Conservation (phyloP, 1,140 invertebrate species). For the Plodia interpunctella region DNA sequence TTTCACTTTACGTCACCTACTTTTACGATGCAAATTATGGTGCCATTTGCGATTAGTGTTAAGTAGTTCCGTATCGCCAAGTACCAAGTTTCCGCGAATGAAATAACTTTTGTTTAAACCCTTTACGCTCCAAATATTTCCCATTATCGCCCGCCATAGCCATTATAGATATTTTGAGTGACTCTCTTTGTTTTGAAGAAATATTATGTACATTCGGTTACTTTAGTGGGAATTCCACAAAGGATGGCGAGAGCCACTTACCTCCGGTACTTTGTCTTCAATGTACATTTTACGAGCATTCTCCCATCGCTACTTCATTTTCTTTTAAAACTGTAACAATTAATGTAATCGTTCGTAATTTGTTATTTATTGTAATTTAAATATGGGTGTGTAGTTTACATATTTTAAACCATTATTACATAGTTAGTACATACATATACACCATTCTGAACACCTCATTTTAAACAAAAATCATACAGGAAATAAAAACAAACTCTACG, state of each 20-base stretch:
- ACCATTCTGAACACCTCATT: background rate
- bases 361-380: background rate
- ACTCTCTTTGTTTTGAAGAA: background rate
- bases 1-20: no score
- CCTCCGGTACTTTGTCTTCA: background rate
- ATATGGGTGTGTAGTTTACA: background rate
- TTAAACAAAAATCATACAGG: background rate
- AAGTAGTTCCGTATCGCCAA: background rate
- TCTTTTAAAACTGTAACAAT: conserved; percentile 1
- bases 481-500: background rate
- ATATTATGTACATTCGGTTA: background rate
- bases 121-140: conserved; percentile 8
- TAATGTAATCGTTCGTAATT: background rate
- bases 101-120: conserved; percentile 1
- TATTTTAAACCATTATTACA: background rate
- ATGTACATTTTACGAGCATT: background rate
- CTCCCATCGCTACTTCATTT: conserved; percentile 2
- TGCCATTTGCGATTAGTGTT: background rate
- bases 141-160: background rate
- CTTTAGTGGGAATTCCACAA: background rate
- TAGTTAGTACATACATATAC: background rate
- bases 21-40: background rate
- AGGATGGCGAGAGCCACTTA: background rate
- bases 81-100: background rate
- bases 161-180: conserved; percentile 4